Base-by-base conservation (phyloP, 2,888 invertebrate species). In the Tolmerus cingulatus region DNA sequence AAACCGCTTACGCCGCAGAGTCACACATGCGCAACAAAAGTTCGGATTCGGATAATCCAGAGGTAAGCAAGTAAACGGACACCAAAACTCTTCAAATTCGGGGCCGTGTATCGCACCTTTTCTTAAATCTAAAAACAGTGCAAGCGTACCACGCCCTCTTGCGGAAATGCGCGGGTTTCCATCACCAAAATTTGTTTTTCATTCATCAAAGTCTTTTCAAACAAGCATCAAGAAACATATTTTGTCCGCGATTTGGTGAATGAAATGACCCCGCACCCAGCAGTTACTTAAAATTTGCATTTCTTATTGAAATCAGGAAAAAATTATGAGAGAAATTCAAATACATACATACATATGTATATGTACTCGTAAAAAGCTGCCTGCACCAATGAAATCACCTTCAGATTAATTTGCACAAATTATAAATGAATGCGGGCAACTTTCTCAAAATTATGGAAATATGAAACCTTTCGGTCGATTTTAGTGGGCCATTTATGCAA, bases 131-230 rank as follows among this genome's bases (percentile, higher is more conserved):
- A n/a, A 46, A 46, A 2, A 16, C 19, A 34, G 16, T n/a, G 43
- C 46, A 27, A 4, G 43, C 43, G 43, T 3, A 23, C 79, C 79
- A 79, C 79, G 43, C 79, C 79, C 46, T 79, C 51, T 51, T 79
- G 51, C 79, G 46, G 79, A 79, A 79, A 79, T 79, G 79, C 66
- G 27, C 66, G 66, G 66, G 66, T 66, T 12, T 66, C 12, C 66
- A 66, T 66, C 27, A 66, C 23, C 66, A 66, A 66, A 66, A 5
- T 66, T 19, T 66, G 66, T 66, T 2, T 66, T 66, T 12, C 66
- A 66, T 66, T 66, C 66, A 66, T 66, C 66, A 66, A 40, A 19
- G 23, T 23, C 19, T 66, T 9, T 66, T 19, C 27, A 66, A 66
- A 23, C n/a, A 7, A 4, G 23, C 19, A 66, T 27, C 27, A 27